phyloP scores from a whole-genome alignment of 2,113 vertebrate species.

The Diadophis punctatus region DNA sequence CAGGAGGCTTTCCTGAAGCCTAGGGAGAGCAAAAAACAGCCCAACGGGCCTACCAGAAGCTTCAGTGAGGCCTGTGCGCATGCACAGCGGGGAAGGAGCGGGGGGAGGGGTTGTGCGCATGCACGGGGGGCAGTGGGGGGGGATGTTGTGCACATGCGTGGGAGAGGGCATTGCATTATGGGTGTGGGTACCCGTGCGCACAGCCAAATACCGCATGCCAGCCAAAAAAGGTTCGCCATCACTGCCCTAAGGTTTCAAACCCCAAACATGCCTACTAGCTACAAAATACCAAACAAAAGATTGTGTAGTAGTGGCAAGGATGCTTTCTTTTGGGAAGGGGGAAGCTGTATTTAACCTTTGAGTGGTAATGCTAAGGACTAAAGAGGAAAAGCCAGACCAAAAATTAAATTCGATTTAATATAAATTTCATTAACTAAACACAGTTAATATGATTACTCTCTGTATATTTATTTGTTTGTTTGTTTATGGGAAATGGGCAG shows the following conservation, averaged over 20 bases:
- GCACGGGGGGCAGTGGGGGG: too few species aligned
- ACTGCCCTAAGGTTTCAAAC: not conserved
- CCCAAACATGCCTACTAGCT: not conserved
- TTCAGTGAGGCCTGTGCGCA: too few species aligned
- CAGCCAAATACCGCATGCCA: too few species aligned
- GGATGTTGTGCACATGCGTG: too few species aligned
- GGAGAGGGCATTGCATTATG: too few species aligned
- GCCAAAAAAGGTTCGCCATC: too few species aligned
- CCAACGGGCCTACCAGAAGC: too few species aligned
- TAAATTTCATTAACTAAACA: not conserved
- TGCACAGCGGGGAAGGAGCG: too few species aligned
- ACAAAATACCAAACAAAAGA: not conserved
- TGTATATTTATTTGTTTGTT: not conserved
- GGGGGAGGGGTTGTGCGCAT: too few species aligned
- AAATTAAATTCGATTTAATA: not conserved
- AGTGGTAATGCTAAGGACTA: not conserved
- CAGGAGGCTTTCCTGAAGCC: too few species aligned
- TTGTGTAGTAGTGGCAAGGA: not conserved
- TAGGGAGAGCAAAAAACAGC: too few species aligned
- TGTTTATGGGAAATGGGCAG: not conserved
- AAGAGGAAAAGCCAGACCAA: not conserved
- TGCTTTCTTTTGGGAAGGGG: not conserved
- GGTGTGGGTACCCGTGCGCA: too few species aligned
- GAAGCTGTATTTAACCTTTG: not conserved
- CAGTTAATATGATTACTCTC: not conserved